A percentile compares a stretch with the other conserved stretches of the same genome.
Conservation (phyloP, 2,888 invertebrate genomes). For the Drosophila histrio region DNA sequence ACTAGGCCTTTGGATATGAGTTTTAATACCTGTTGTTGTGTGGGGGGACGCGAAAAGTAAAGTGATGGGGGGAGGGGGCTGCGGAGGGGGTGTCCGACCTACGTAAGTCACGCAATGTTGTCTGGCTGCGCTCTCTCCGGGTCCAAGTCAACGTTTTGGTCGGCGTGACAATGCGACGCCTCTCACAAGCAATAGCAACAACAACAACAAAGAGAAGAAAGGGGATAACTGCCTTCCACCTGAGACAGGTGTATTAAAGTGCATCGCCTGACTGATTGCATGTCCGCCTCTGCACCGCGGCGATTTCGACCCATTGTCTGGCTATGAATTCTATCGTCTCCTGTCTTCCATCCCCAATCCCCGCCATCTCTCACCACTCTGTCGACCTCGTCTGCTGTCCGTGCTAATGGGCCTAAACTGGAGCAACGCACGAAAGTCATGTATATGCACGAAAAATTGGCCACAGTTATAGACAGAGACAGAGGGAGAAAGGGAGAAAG, state of each 20-base stretch:
- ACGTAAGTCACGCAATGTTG: slow-evolving; percentile 77
- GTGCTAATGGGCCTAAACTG: slow-evolving; percentile 68
- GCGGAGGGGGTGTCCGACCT: slow-evolving; percentile 53
- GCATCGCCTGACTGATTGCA: slow-evolving; percentile 77
- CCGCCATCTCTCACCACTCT: neutral
- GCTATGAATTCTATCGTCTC: slow-evolving; percentile 26
- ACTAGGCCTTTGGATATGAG: slow-evolving; percentile 63
- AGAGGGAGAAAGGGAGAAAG: too few relatives aligned
- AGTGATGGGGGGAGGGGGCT: neutral
- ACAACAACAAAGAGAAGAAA: slow-evolving; percentile 20
- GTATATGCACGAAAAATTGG: slow-evolving; percentile 69
- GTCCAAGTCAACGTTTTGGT: slow-evolving; percentile 41
- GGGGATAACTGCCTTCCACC: slow-evolving; percentile 19
- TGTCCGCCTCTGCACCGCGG: slow-evolving; percentile 63
- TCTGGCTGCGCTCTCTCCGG: slow-evolving; percentile 33
- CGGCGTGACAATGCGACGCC: slow-evolving; percentile 75
- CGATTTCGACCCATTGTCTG: slow-evolving; percentile 47
- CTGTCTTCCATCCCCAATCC: neutral
- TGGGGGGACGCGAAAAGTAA: too few relatives aligned
- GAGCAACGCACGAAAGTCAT: slow-evolving; percentile 79
- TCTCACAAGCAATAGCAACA: slow-evolving; percentile 35
- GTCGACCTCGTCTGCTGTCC: slow-evolving; percentile 12
- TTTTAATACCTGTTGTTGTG: slow-evolving; percentile 46
- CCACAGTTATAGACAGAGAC: slow-evolving; percentile 25
- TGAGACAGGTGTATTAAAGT: slow-evolving; percentile 62